These are phyloP conservation scores for Enteromius radiatus DNA, from an alignment of 2,797 vertebrate species.

Conservation along the genomic window DNA sequence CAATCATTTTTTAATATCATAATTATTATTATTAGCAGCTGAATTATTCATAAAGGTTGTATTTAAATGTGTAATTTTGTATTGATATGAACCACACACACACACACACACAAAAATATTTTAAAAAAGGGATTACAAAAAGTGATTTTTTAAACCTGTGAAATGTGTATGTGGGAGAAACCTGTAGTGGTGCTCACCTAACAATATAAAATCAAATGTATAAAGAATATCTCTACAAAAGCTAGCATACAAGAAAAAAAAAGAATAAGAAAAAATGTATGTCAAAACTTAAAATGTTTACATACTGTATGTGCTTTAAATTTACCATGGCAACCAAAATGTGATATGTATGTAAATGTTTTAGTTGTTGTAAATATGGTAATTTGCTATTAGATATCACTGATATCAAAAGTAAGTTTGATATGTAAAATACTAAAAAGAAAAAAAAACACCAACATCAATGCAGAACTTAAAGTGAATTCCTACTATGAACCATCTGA, in stretches of 20 bases:
- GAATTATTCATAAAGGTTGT: background rate
- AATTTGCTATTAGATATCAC: background rate
- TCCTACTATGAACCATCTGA: background rate
- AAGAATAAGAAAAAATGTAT: background rate
- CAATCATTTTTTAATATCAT: too few relatives aligned
- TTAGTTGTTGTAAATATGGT: background rate
- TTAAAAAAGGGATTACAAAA: background rate
- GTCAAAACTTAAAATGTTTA: background rate
- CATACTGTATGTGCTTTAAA: conserved; percentile 2
- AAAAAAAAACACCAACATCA: background rate
- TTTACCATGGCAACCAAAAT: background rate
- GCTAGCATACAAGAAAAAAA: background rate
- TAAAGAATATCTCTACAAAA: background rate
- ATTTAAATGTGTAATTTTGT: background rate
- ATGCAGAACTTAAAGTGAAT: background rate
- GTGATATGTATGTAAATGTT: background rate
- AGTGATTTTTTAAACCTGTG: background rate
- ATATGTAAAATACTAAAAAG: background rate
- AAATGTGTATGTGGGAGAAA: conserved; percentile 8
- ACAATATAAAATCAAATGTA: background rate
- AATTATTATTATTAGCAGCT: background rate
- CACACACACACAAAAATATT: too few relatives aligned
- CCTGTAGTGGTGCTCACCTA: background rate
- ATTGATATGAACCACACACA: background rate
- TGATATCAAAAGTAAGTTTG: background rate